Evolutionary conservation across 2,797 vertebrate species (phyloP), one percentile per base, ranked within the genome.

Genomic region (Graptemys geographica): DNA sequence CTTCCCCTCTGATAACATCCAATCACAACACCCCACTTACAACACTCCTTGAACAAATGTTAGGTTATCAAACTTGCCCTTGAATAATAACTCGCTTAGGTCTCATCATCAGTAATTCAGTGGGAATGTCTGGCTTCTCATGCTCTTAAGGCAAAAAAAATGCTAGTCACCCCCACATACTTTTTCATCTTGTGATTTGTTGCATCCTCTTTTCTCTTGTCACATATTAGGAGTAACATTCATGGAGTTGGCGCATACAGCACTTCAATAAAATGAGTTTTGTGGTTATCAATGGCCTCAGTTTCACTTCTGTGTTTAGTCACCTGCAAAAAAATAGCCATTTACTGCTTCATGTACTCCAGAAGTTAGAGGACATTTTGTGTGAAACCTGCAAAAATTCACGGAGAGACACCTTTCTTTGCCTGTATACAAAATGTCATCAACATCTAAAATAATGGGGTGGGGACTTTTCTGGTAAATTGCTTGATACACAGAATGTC

Each of bases 281-380:
- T 28, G 37, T 47, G 87, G 90, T 93, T 83, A 52, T 53, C 59
- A 89, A 59, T 74, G 86, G 28, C 15, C 81, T 83, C 62, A 55
- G 87, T 79, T 94, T 79, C 25, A 84, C 83, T 90, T 95, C 85
- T 84, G 83, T 72, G 56, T 82, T 93, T 93, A 94, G 91, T 93
- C 88, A 85, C 44, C 69, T 79, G 78, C 23, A 21, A 56, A 87
- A 80, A 91, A 72, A 52, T 21, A 65, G 12, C 3, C 16, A 53
- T 76, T 94, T 81, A 81, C 86, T 87, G 55, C 31, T 91, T 81
- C n/a, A 11, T 65, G 19, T 81, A 79, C 79, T 83, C 90, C 31
- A 85, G 87, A 62, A 88, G 84, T 18, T 37, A 28, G 85, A 28
- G 16, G 82, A 57, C 51, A 56, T 12, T 28, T 51, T 59, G 90